Evolutionary conservation across 1,140 invertebrate species (phyloP), one percentile per base, ranked within the genome.

Genomic region (Drosophila oshimai): DNA sequence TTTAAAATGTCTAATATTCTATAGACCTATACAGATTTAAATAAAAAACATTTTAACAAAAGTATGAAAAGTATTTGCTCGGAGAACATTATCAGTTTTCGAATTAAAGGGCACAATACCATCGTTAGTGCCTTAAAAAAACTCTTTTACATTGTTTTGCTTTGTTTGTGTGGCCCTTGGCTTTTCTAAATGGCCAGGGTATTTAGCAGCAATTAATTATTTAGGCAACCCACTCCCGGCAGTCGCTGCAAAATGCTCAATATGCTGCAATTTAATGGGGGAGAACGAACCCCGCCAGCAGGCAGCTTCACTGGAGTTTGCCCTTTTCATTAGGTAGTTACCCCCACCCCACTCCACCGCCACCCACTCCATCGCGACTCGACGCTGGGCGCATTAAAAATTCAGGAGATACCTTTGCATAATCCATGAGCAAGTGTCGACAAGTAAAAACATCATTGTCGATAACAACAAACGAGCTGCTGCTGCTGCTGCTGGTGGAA

Each of bases 341-440:
- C 42, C 15, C 10, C 28, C 28, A 13, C 34, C 47, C 39, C 18
- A 6, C 28, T 22, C 12, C 51, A 4, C n/a, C n/a, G 26, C 31
- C 46, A 12, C n/a, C 36, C 45, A 26, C 28, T 57, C 65, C 53
- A 76, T 69, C 64, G 60, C 70, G 76, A 81, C 73, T 87, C 81
- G 83, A 77, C 64, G 62, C 74, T 77, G 61, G 41, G 55, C 58
- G 57, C 68, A 89, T 89, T 89, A 89, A 80, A 89, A 72, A 88
- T 89, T 83, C 81, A 89, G 44, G 45, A 89, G 86, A 79, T 78
- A 89, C 83, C 74, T 88, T 55, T 90, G 89, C 89, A 90, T 90
- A 90, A 90, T 90, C 88, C 74, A 90, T 90, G 84, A 90, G 80
- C 69, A 90, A 88, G 88, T 89, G 87, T 88, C 78, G 78, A 88